These are phyloP conservation scores for Catostylus mosaicus DNA, from an alignment of 30 jellyfish, hydroid and myxozoan species.

Conservation along the genomic window DNA sequence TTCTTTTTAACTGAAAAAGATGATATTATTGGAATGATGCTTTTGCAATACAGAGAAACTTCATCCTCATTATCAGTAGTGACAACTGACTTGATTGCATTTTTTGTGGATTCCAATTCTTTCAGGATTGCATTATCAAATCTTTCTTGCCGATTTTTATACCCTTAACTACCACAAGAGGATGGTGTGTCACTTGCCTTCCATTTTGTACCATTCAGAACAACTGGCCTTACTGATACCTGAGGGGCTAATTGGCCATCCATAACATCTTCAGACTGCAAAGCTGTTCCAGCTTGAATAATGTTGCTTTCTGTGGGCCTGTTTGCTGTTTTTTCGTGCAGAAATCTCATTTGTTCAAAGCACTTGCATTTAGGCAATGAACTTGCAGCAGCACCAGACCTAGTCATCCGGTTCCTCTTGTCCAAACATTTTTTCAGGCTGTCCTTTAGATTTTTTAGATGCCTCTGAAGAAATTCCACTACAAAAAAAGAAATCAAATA, in stretches of 20 bases:
- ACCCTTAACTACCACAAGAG: no score
- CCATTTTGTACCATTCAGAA: constrained; percentile 34
- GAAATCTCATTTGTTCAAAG: constrained; percentile 64
- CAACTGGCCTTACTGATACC: constrained; percentile 55
- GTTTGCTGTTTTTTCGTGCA: constrained; percentile 59
- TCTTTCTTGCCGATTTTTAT: no score
- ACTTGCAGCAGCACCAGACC: constrained; percentile 83
- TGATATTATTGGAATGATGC: no score
- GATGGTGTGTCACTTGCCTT: constrained; percentile 44
- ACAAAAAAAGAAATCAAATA: constrained; percentile 23
- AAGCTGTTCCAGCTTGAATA: constrained; percentile 33
- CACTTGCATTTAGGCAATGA: constrained; percentile 80
- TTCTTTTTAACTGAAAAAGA: no score
- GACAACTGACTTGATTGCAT: no score
- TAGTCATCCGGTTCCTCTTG: constrained; percentile 54
- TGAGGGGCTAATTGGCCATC: constrained; percentile 47
- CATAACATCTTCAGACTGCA: constrained; percentile 49
- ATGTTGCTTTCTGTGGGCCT: constrained; percentile 47
- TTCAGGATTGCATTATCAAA: no score
- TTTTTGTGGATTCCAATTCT: no score
- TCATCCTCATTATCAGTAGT: no score
- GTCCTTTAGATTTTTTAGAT: constrained; percentile 66
- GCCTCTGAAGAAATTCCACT: constrained; percentile 67
- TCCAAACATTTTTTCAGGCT: constrained; percentile 49
- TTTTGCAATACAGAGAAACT: no score